These are phyloP conservation scores for Allobates femoralis DNA, from an alignment of 2,797 vertebrate species.

Conservation along the genomic window DNA sequence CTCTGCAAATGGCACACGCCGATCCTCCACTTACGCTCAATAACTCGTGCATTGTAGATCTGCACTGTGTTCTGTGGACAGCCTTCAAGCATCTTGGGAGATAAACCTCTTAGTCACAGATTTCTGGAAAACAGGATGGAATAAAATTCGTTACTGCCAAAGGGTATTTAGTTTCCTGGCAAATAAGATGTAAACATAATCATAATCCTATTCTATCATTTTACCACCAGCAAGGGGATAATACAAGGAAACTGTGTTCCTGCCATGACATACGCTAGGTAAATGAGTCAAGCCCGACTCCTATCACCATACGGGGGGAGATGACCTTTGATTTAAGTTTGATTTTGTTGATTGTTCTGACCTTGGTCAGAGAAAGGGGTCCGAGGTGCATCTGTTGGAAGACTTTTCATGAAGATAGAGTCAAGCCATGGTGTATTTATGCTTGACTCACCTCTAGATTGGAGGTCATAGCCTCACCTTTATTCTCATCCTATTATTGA, in stretches of 20 bases:
- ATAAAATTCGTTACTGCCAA: slow-evolving; percentile 18
- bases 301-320: not conserved
- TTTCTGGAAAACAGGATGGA: slow-evolving; percentile 34
- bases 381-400: not conserved
- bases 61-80: not conserved
- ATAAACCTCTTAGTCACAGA: slow-evolving; percentile 24
- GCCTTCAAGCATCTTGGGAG: slow-evolving; percentile 6
- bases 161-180: slow-evolving; percentile 17
- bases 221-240: not conserved
- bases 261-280: slow-evolving; percentile 5
- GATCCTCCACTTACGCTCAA: not conserved
- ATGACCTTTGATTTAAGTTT: not conserved
- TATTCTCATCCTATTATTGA: no score
- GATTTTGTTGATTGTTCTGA: not conserved
- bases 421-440: not conserved
- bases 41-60: slow-evolving; percentile 4
- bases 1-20: not conserved
- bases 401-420: not conserved
- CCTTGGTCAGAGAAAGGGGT: not conserved
- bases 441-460: not conserved
- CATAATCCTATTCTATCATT: slow-evolving; percentile 24
- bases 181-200: slow-evolving; percentile 42
- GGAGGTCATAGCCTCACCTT: no score
- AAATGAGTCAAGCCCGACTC: not conserved
- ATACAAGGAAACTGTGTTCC: not conserved